These are phyloP conservation scores for Glandiceps talaboti DNA, from an alignment of 53 echinoderm and acorn worm genomes.

Conservation along the genomic window DNA sequence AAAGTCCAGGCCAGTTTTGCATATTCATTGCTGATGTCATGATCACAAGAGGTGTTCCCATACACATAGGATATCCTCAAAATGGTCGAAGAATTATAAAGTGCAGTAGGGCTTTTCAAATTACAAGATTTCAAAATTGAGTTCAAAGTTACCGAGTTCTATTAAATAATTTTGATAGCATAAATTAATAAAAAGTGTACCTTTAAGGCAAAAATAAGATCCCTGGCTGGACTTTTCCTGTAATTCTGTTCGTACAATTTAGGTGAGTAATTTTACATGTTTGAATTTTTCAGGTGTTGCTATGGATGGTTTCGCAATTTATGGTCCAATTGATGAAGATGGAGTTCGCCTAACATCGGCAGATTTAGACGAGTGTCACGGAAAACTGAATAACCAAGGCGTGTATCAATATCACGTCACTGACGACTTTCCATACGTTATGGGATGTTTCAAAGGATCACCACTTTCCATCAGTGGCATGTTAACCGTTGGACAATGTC, in stretches of 20 bases:
- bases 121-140: too few species aligned
- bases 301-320: constrained; percentile 69
- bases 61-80: too few species aligned
- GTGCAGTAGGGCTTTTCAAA: too few species aligned
- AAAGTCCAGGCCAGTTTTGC: too few species aligned
- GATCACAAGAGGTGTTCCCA: too few species aligned
- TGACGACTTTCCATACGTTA: constrained; percentile 70
- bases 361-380: constrained; percentile 70
- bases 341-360: constrained; percentile 31
- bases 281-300: constrained; percentile 59
- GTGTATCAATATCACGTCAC: constrained; percentile 78
- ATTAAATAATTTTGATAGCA: too few species aligned
- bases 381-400: constrained; percentile 28
- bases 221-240: too few species aligned
- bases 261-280: constrained; percentile 5
- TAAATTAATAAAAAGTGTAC: too few species aligned
- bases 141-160: too few species aligned
- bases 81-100: too few species aligned
- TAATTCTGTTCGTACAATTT: background rate
- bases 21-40: too few species aligned
- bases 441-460: constrained; percentile 46
- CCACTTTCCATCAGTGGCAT: background rate
- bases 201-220: too few species aligned
- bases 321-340: constrained; percentile 65
- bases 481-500: background rate